A percentile compares a stretch with the other conserved stretches of the same genome.
phyloP scores from a whole-genome alignment of 1,140 invertebrate genomes.

The Copidosoma floridanum region DNA sequence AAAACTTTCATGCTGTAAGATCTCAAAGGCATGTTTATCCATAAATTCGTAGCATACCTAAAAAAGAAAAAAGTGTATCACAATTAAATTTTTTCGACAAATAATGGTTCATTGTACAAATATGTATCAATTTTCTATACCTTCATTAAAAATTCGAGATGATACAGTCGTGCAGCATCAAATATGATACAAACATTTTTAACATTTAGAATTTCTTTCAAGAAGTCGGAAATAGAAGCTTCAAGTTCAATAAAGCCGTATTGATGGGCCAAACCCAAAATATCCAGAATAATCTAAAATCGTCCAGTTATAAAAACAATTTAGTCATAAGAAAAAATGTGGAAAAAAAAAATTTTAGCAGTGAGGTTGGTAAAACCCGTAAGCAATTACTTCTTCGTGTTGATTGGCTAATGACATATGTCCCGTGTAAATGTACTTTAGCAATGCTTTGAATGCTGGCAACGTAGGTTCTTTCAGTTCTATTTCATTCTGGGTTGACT shows the following conservation, averaged over 20 bases:
- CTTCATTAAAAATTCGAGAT: constrained; percentile 62
- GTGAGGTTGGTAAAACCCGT: not conserved
- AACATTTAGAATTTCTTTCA: constrained; percentile 82
- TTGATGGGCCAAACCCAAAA: constrained; percentile 79
- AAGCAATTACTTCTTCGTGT: constrained; percentile 61
- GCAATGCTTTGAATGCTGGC: constrained; percentile 82
- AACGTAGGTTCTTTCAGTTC: constrained; percentile 82
- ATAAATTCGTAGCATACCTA: constrained; percentile 77
- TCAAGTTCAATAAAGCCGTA: constrained; percentile 94
- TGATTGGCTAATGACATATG: constrained; percentile 80
- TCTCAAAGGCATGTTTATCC: constrained; percentile 82
- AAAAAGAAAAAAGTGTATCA: not conserved
- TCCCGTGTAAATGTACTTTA: constrained; percentile 95
- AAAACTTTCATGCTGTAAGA: constrained; percentile 84
- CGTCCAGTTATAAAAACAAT: no score
- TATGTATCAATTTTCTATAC: constrained; percentile 38
- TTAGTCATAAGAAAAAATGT: no score
- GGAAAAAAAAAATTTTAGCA: constrained; percentile 1
- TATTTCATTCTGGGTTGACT: constrained; percentile 79
- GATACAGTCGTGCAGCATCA: constrained; percentile 81
- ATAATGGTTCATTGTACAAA: not conserved
- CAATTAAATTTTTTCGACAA: not conserved
- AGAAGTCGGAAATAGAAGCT: constrained; percentile 86
- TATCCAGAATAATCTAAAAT: constrained; percentile 51
- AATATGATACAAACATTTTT: constrained; percentile 91